These are phyloP conservation scores for Cichladusa arquata DNA, from an alignment of 2,113 vertebrate genomes.

Conservation along the genomic window DNA sequence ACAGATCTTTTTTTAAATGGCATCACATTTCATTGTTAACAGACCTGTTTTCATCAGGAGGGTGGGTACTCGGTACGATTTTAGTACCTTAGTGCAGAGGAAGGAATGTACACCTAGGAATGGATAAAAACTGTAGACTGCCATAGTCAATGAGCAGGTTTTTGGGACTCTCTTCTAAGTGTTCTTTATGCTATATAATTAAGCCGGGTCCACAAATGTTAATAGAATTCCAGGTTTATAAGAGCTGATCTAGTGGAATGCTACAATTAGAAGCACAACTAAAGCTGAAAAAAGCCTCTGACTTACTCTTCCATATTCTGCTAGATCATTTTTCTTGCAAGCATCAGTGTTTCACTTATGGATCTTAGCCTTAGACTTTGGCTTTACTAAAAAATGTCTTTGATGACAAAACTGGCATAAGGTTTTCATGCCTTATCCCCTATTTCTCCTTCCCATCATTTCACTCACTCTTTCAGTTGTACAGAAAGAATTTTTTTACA, in stretches of 20 bases:
- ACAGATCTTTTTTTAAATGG: background rate
- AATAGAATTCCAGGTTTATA: background rate
- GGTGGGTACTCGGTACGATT: background rate
- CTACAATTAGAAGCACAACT: background rate
- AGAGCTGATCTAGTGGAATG: background rate
- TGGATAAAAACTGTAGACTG: background rate
- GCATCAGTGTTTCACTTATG: background rate
- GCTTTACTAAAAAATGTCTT: background rate
- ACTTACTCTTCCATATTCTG: background rate
- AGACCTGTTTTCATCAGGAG: background rate
- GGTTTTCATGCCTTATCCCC: background rate
- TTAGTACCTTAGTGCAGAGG: background rate
- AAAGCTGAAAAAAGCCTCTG: background rate
- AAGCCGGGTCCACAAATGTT: background rate
- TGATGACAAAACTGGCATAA: background rate
- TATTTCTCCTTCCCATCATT: background rate
- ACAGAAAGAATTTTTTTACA: background rate
- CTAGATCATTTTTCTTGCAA: background rate
- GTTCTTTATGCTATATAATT: background rate
- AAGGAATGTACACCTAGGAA: background rate
- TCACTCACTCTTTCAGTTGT: background rate
- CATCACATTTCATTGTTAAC: background rate
- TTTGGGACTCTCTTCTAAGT: background rate
- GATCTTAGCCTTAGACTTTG: background rate
- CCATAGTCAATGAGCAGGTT: background rate